phyloP scores from a whole-genome alignment of 2,113 vertebrate species.

The Lathamus discolor region DNA sequence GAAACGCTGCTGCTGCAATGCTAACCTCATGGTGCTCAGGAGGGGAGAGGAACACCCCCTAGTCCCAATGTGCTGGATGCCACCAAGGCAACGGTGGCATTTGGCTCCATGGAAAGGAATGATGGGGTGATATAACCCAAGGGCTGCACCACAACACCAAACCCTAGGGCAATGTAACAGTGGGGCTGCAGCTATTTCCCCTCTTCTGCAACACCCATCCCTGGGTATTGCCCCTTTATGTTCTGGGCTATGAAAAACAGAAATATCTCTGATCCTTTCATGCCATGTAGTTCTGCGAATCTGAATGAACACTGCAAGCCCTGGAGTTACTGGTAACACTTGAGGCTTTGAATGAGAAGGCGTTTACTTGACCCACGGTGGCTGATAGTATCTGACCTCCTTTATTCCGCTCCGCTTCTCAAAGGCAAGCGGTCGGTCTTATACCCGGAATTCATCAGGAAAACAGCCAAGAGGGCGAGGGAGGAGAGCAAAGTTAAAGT shows the following conservation, averaged over 20 bases:
- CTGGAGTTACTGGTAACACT: neutral
- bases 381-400: constrained; percentile 53
- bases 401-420: neutral
- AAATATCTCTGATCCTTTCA: neutral
- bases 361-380: neutral
- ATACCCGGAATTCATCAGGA: constrained; percentile 32
- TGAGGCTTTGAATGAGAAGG: neutral
- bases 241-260: neutral
- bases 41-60: neutral
- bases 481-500: neutral
- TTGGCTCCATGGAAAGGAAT: neutral
- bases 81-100: neutral
- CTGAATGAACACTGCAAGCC: neutral
- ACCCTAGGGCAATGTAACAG: neutral
- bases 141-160: neutral
- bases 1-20: rapidly evolving
- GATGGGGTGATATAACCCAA: neutral
- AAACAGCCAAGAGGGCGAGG: neutral
- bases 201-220: neutral
- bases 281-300: neutral
- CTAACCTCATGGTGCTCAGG: neutral
- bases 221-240: neutral
- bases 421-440: rapidly evolving
- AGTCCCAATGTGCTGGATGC: neutral
- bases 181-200: neutral